Base-by-base conservation (phyloP, 2,113 vertebrate genomes). In the Neoarius graeffei region DNA sequence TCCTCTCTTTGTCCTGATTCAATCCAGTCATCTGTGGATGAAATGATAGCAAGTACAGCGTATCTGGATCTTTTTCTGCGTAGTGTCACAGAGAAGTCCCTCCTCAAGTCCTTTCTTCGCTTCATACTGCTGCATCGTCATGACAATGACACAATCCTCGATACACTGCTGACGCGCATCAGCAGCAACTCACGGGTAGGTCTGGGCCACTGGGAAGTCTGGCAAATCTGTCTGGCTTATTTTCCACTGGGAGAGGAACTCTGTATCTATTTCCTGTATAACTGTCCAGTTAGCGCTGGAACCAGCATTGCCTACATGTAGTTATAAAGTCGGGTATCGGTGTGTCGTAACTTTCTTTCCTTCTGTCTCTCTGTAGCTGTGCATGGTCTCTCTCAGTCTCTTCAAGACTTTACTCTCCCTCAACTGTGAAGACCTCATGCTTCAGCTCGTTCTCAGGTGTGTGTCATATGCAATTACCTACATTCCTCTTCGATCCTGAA, bases 41-140 rank as follows among this genome's bases (percentile, higher is more conserved):
- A 99, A 94, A 97, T 98, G 97, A 98, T 99, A 0, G 97, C 98
- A 91, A 99, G 97, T 95, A 99, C 97, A 0, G 98, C 98, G 27
- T 99, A 99, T 94, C 95, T 99, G 92, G 98, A 99, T 89, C 96
- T 99, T 85, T 99, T 99, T 94, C 95, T 99, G 91, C 97, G 98
- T 93, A 98, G 96, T 7, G 92, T 98, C 92, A 97, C 96, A 0
- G 98, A 99, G 92, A 95, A 96, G 0, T 94, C 97, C 7, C 96
- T 99, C 89, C 96, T 99, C 35, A 97, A 96, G 89, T 97, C 98
- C 93, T 99, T 99, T 94, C 95, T 99, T 93, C 96, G 97, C 85
- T 99, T 99, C 50, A 94, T 99, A 90, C 94, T 99, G 91, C 94
- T 99, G 90, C 98, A 99, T 94, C 94, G 95, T 89, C 97, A 99